Percentiles rank a stretch among this genome's conserved stretches.
phyloP scores from a whole-genome alignment of 2,797 vertebrate genomes.

The Scomberomorus guttatus region DNA sequence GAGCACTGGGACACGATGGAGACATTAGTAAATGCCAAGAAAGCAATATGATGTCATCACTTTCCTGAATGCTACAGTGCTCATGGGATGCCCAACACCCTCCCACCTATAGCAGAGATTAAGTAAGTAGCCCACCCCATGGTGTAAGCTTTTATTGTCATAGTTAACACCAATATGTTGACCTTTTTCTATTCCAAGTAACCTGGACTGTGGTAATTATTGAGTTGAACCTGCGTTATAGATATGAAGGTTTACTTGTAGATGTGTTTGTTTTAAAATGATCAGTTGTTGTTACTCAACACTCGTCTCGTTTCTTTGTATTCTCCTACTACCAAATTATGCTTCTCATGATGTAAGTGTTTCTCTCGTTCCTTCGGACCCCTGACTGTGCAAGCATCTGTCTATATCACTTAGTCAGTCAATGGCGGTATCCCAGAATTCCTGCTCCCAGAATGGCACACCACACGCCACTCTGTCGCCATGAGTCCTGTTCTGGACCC shows the following conservation, averaged over 20 bases:
- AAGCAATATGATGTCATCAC: constrained; percentile 63
- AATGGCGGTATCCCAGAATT: constrained; percentile 71
- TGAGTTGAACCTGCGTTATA: background rate
- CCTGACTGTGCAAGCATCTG: constrained; percentile 62
- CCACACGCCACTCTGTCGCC: constrained; percentile 81
- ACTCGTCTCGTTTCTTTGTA: background rate
- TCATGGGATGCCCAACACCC: constrained; percentile 49
- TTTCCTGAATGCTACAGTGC: constrained; percentile 30
- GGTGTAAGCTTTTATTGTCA: constrained; percentile 38
- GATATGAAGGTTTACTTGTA: background rate
- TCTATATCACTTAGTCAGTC: constrained; percentile 60
- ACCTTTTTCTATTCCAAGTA: background rate
- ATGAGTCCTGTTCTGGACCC: constrained; percentile 54
- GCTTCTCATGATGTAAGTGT: constrained; percentile 9
- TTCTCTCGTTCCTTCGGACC: constrained; percentile 3
- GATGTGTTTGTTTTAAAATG: background rate
- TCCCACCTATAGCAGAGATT: constrained; percentile 58
- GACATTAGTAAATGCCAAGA: constrained; percentile 40
- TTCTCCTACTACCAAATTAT: background rate
- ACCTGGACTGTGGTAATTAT: background rate
- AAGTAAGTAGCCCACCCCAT: constrained; percentile 21
- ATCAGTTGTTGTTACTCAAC: too few relatives aligned
- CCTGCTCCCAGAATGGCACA: constrained; percentile 83
- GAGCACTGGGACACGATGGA: constrained; percentile 23
- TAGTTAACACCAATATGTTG: too few relatives aligned